Percentiles rank a stretch among this genome's conserved stretches.
Evolutionary conservation across 2,888 invertebrate species (phyloP).

Genomic region (Ptilodon capucinus): DNA sequence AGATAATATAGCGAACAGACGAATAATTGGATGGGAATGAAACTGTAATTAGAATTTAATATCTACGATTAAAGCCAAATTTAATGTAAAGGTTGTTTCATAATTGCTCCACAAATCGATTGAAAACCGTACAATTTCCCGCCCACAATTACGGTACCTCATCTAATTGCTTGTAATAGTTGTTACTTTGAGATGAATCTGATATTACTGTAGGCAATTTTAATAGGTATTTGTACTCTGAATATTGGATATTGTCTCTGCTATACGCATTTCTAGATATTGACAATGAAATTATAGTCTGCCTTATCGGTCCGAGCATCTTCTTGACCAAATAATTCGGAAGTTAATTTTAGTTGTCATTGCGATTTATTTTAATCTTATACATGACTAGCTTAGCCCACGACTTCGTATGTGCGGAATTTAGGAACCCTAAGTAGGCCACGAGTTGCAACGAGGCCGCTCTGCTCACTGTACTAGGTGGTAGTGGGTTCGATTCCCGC

Average conservation of each 20-base stretch:
- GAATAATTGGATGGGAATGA: background rate
- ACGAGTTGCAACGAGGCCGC: no score
- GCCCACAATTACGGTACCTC: background rate
- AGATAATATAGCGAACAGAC: no score
- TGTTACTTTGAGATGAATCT: background rate
- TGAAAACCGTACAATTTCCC: background rate
- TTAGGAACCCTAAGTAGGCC: no score
- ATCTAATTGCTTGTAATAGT: background rate
- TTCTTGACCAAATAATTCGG: no score
- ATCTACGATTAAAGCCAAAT: background rate
- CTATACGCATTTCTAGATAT: background rate
- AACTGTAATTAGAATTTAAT: background rate
- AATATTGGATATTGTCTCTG: background rate
- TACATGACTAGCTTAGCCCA: no score
- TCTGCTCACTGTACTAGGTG: no score
- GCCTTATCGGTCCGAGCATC: no score
- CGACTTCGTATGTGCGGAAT: no score
- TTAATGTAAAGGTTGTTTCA: background rate
- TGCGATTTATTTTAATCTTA: no score
- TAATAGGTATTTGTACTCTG: background rate
- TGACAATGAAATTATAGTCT: background rate
- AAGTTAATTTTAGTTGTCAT: no score
- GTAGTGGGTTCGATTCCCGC: no score
- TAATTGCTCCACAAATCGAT: background rate
- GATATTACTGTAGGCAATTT: background rate